A percentile compares a stretch with the other conserved stretches of the same genome.
These are phyloP conservation scores for Aleiodes leptofemur DNA, from an alignment of 2,888 invertebrate species.

Conservation along the genomic window DNA sequence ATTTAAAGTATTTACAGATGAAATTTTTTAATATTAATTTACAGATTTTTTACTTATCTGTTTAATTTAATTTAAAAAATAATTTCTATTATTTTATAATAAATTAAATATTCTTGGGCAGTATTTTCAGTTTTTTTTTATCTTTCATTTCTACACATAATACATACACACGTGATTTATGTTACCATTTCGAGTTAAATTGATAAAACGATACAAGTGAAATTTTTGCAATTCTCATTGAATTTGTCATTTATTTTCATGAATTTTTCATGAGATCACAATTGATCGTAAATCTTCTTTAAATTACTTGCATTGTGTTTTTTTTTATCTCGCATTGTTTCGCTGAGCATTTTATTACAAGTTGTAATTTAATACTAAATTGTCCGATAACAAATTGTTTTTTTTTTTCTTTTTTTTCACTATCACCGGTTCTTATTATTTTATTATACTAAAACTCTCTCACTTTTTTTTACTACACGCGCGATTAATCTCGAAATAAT, in stretches of 20 bases:
- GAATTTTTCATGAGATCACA: constrained; percentile 31
- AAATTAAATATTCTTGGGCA: constrained; percentile 51
- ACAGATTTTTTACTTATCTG: no score
- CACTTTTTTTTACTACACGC: not conserved
- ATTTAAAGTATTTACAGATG: constrained; percentile 15
- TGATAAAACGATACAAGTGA: constrained; percentile 21
- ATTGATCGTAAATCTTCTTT: constrained; percentile 4
- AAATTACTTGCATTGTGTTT: constrained; percentile 25
- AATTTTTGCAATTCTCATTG: constrained; percentile 24
- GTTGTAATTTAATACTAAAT: constrained; percentile 37
- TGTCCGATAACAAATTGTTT: constrained; percentile 29
- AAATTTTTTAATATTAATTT: not conserved
- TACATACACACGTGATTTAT: constrained; percentile 46
- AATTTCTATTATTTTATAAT: constrained; percentile 43
- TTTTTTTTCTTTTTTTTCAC: not conserved
- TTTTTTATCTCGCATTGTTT: not conserved
- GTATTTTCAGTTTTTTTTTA: constrained; percentile 18
- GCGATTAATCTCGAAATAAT: constrained; percentile 11
- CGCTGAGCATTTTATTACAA: constrained; percentile 6
- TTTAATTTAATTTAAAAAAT: constrained; percentile 1
- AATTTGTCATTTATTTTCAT: constrained; percentile 41
- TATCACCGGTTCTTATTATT: constrained; percentile 12
- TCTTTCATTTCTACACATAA: constrained; percentile 30
- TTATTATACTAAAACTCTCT: not conserved
- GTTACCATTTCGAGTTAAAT: constrained; percentile 42